These are phyloP conservation scores for Arremon brunneinucha DNA, from an alignment of 2,797 vertebrate genomes.

Conservation along the genomic window DNA sequence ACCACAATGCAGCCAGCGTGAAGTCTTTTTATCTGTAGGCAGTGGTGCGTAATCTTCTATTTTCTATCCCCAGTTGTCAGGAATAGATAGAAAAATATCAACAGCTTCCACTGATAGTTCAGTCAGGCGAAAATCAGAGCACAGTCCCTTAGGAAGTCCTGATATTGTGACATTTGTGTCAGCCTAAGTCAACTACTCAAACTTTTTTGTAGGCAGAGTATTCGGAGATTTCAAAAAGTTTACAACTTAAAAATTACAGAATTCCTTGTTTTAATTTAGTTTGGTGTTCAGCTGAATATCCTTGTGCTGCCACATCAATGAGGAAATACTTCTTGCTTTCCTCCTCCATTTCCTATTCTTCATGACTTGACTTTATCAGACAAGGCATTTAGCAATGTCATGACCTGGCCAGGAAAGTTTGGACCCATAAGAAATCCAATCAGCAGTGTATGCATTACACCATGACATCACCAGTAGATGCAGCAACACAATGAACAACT, in stretches of 20 bases:
- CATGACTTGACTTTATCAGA: not conserved
- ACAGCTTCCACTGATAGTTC: not conserved
- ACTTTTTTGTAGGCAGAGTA: not conserved
- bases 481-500: not conserved
- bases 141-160: not conserved
- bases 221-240: not conserved
- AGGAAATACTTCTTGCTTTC: not conserved
- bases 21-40: not conserved
- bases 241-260: not conserved
- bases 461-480: not conserved
- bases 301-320: not conserved
- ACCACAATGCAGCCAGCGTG: not conserved
- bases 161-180: not conserved
- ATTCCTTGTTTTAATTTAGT: not conserved
- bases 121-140: not conserved
- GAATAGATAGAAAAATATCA: slow-evolving; percentile 1
- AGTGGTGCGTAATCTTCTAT: not conserved
- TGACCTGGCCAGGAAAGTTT: not conserved
- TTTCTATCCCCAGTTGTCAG: not conserved
- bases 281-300: not conserved
- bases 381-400: not conserved
- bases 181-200: not conserved
- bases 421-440: not conserved
- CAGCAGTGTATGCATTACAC: not conserved
- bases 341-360: not conserved